Conservation (phyloP, 2,797 vertebrate genomes). For the Silurus lanzhouensis region DNA sequence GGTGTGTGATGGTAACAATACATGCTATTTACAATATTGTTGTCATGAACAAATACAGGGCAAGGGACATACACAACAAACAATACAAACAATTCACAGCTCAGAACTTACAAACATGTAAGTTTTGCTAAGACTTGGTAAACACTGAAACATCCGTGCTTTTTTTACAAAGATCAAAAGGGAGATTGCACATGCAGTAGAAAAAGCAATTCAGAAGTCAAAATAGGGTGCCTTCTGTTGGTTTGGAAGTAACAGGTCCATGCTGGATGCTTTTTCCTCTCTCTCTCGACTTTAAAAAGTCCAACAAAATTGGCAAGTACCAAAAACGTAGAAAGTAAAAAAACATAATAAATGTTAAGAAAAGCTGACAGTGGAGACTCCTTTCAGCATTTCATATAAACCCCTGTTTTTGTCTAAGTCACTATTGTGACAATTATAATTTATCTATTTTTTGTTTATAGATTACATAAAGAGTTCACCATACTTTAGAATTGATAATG, state of each 20-base stretch:
- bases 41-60: not conserved
- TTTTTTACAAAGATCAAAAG: not conserved
- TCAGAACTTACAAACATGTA: not conserved
- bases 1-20: not conserved
- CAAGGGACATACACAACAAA: not conserved
- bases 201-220: not conserved
- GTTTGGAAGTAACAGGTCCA: not conserved
- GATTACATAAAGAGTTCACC: not conserved
- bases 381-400: not conserved
- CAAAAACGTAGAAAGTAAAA: not conserved
- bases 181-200: not conserved
- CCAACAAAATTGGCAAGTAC: not conserved
- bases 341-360: not conserved
- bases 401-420: not conserved
- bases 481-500: not conserved
- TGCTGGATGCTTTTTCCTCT: not conserved
- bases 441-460: not conserved
- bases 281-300: not conserved
- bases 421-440: not conserved
- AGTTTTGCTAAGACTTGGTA: not conserved
- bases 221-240: not conserved
- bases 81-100: not conserved
- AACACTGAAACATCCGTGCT: not conserved
- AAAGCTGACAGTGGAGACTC: not conserved
- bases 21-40: not conserved